phyloP scores from a whole-genome alignment of 2,888 invertebrate genomes.

The Rhamnusium bicolor region DNA sequence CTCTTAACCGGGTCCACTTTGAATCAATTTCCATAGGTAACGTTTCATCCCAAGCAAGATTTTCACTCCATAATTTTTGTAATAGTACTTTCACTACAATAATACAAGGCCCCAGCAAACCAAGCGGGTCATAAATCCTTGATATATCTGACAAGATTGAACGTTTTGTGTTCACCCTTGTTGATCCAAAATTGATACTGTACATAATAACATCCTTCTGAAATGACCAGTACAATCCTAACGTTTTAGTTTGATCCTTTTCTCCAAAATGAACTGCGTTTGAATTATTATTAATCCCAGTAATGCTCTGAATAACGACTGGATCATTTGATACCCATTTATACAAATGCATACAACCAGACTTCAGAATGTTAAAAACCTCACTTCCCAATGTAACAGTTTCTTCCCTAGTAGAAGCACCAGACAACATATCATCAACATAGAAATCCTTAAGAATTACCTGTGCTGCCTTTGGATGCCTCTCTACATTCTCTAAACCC shows the following conservation, averaged over 20 bases:
- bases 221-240: slow-evolving; percentile 34
- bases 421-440: slow-evolving; percentile 40
- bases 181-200: slow-evolving; percentile 12
- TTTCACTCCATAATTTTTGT: slow-evolving; percentile 36
- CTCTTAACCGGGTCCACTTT: slow-evolving; percentile 1
- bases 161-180: slow-evolving; percentile 33
- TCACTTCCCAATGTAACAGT: slow-evolving; percentile 10
- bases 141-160: slow-evolving; percentile 34
- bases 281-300: no score
- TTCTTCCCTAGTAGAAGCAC: slow-evolving; percentile 24
- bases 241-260: slow-evolving; percentile 35
- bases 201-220: slow-evolving; percentile 31
- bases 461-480: slow-evolving; percentile 29
- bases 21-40: not conserved
- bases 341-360: slow-evolving; percentile 23
- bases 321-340: slow-evolving; percentile 27
- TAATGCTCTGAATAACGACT: not conserved
- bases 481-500: slow-evolving; percentile 9
- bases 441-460: slow-evolving; percentile 37
- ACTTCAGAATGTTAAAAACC: slow-evolving; percentile 14
- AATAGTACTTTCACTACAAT: slow-evolving; percentile 39
- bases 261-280: slow-evolving; percentile 14
- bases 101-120: slow-evolving; percentile 31
- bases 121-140: slow-evolving; percentile 41
- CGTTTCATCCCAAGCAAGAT: slow-evolving; percentile 34